Evolutionary conservation across 2,888 invertebrate genomes (phyloP), one percentile per base, ranked within the genome.

Genomic region (Cryptophagus acutangulus): DNA sequence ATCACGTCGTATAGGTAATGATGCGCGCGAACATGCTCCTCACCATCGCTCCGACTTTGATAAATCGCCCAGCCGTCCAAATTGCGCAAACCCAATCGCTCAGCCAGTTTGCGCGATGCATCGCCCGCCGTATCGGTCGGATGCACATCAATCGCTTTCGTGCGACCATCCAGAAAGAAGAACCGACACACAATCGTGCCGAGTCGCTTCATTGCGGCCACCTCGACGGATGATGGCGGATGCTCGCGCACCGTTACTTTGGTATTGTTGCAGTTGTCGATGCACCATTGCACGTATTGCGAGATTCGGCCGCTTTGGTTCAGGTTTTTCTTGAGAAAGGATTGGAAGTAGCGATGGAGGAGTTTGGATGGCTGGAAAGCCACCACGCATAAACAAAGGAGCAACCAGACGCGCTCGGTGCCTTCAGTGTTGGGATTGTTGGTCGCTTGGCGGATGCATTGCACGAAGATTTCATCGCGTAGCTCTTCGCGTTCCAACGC

Each of bases 61-160:
- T 91, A 95, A 48, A 95, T 86, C 0, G 94, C 92, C 95, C 95
- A 95, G 38, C 95, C 95, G 51, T 93, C 89, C 12, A 89, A 74
- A 38, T 84, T 84, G 31, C 83, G 74, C 14, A 95, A 75, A 16
- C 87, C 89, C 36, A 90, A 74, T 66, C 93, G 88, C 66, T 92
- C 90, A 0, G 93, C 91, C 17, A 95, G 74, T 54, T 91, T 86
- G 2, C 84, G 79, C 2, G 93, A 85, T 0, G 93, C 92, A 61
- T 93, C 93, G 14, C 86, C 84, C 0, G 92, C 92, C 2, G 93
- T 93, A 66, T 95, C 93, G 1, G 90, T 90, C 1, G 94, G 92
- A 72, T 93, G 92, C 15, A 95, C 88, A 67, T 93, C 92, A 47
- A 95, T 89, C 0, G 94, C 93, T 69, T 94, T 95, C 1, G 93